Percentiles rank a stretch among this genome's conserved stretches.
These are phyloP conservation scores for Cryptosula pallasiana DNA, from an alignment of 2,888 invertebrate species.

Conservation along the genomic window DNA sequence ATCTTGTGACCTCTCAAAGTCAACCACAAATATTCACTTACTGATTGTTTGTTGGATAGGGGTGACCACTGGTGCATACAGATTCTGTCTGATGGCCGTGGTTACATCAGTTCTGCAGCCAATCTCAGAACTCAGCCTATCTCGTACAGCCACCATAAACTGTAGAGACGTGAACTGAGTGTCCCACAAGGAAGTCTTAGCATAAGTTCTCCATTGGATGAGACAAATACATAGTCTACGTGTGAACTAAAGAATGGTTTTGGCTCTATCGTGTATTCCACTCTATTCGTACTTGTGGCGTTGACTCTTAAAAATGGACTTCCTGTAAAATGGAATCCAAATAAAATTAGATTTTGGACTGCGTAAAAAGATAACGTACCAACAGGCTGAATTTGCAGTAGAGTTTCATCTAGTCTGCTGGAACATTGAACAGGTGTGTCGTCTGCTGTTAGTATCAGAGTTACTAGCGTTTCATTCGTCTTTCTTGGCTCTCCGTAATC, in stretches of 20 bases:
- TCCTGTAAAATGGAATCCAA: not conserved
- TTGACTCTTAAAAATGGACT: not conserved
- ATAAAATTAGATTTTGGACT: no score
- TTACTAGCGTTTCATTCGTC: conserved; percentile 29
- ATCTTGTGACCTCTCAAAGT: no score
- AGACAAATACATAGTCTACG: conserved; percentile 12
- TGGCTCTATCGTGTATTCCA: not conserved
- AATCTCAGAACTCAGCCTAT: not conserved
- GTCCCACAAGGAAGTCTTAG: not conserved
- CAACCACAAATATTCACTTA: not conserved
- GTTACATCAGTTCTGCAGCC: conserved; percentile 1
- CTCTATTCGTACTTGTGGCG: not conserved
- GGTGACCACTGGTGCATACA: not conserved
- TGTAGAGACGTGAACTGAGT: conserved; percentile 4
- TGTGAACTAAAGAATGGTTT: conserved; percentile 10
- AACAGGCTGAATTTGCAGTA: not conserved
- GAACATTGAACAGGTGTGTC: not conserved
- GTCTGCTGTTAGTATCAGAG: not conserved
- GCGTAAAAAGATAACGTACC: no score
- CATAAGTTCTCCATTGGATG: not conserved
- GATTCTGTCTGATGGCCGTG: conserved; percentile 11
- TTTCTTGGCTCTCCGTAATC: conserved; percentile 32
- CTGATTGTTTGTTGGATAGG: conserved; percentile 6
- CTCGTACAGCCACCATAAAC: not conserved
- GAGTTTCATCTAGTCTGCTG: not conserved